Evolutionary conservation across 2,888 invertebrate genomes (phyloP).

Genomic region (Brenthis ino): DNA sequence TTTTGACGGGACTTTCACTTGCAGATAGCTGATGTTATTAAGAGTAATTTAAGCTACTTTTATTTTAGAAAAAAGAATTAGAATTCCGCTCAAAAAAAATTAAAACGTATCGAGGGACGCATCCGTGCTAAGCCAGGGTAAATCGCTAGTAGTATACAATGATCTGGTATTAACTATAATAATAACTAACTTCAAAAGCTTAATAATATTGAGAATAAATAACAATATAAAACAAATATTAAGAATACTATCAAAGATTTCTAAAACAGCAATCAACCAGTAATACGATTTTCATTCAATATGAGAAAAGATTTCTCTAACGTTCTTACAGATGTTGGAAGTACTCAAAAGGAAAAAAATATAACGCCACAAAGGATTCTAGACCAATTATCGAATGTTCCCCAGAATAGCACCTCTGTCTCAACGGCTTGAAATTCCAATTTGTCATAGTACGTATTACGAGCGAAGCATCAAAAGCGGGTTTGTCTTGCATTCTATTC

Average conservation of each 20-base stretch:
- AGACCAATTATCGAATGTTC: constrained; percentile 50
- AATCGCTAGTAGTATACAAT: too few relatives aligned
- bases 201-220: neutral
- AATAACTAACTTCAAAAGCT: too few relatives aligned
- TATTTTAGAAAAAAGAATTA: too few relatives aligned
- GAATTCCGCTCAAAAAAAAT: too few relatives aligned
- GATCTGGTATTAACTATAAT: too few relatives aligned
- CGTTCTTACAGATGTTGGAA: constrained; percentile 17
- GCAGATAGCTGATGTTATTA: too few relatives aligned
- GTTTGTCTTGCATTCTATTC: constrained; percentile 46
- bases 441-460: constrained; percentile 71
- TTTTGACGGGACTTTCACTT: too few relatives aligned
- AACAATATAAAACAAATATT: neutral
- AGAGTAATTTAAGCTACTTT: too few relatives aligned
- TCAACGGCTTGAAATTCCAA: constrained; percentile 59
- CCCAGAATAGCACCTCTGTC: constrained; percentile 51
- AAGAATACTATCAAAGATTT: neutral
- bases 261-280: constrained; percentile 6
- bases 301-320: constrained; percentile 11
- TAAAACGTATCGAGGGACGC: too few relatives aligned
- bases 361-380: constrained; percentile 34
- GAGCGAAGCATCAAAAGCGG: constrained; percentile 55
- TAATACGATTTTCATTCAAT: constrained; percentile 7
- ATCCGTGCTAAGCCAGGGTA: too few relatives aligned
- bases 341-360: constrained; percentile 17